Evolutionary conservation across 2,113 vertebrate genomes (phyloP).

Genomic region (Eleginops maclovinus): DNA sequence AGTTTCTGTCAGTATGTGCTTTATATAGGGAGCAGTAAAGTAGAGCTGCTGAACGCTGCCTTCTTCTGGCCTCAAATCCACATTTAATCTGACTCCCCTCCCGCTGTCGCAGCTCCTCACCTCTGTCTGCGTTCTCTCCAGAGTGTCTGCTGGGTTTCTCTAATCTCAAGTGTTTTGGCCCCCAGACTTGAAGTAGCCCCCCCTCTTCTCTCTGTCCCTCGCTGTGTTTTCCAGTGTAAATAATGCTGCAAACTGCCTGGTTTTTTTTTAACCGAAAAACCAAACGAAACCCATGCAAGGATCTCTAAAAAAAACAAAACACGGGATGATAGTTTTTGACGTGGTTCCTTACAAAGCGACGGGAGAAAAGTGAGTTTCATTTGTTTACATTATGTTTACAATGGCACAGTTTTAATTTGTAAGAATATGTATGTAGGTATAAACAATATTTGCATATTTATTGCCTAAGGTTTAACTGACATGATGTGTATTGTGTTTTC

Average conservation of each 20-base stretch:
- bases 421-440: conserved; percentile 85
- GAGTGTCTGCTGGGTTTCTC: conserved; percentile 47
- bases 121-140: neutral
- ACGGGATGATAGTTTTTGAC: conserved; percentile 76
- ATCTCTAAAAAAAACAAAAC: conserved; percentile 70
- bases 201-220: conserved; percentile 20
- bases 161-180: conserved; percentile 16
- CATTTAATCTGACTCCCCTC: neutral
- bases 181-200: conserved; percentile 44
- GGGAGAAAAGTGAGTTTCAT: conserved; percentile 91
- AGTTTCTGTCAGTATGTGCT: conserved; percentile 40
- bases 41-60: conserved; percentile 14
- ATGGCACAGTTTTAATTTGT: conserved; percentile 96
- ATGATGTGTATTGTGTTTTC: conserved; percentile 95
- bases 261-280: conserved; percentile 71
- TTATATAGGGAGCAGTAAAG: conserved; percentile 27
- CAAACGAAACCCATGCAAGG: conserved; percentile 84
- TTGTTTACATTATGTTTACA: conserved; percentile 99
- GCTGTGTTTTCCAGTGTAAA: conserved; percentile 81
- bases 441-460: conserved; percentile 96
- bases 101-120: neutral
- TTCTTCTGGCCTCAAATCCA: conserved; percentile 6
- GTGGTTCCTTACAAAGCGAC: conserved; percentile 82
- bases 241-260: conserved; percentile 91
- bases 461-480: conserved; percentile 97